Evolutionary conservation across 2,797 vertebrate genomes (phyloP), one percentile per base, ranked within the genome.

Genomic region (Selene dorsalis): DNA sequence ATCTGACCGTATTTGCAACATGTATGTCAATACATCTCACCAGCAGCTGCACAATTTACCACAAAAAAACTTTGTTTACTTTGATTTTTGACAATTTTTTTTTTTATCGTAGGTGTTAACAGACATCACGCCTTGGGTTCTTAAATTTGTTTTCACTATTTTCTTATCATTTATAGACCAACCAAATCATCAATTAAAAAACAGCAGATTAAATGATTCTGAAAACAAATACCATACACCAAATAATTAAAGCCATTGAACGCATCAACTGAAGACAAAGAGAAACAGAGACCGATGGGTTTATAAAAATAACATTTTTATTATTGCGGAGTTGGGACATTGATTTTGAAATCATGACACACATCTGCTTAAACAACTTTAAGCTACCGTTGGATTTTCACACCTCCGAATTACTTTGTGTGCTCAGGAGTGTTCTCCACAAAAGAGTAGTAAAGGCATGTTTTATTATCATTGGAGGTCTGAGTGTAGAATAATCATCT

Each of bases 261-360:
- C 20, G 9, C 1, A 4, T 9, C 8, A n/a, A 8, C 7, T 35
- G 43, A 47, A 22, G n/a, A 50, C 28, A 26, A 20, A 59, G 0
- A 43, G 9, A 60, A 32, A 35, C 16, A 0, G 45, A n/a, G 67
- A 74, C 30, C 6, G 20, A 43, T 17, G 24, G 60, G 62, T 78
- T 80, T 90, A 89, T 70, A 89, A 92, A 93, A 93, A 93, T 87
- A 91, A 43, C 75, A 47, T 89, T 58, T 93, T 92, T 88, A 89
- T 92, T 92, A 64, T 32, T 41, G 59, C 55, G 24, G 56, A 83
- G 50, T 47, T 26, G 22, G 52, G 59, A 76, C 20, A 3, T 7
- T 75, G 62, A 69, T 60, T 69, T 75, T 57, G 5, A 35, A 73
- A 28, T 73, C 17, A 41, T 26, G 35, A 75, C 32, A 30, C 22